These are phyloP conservation scores for Lycocerus yunnanus DNA, from an alignment of 2,888 invertebrate genomes.

Conservation along the genomic window DNA sequence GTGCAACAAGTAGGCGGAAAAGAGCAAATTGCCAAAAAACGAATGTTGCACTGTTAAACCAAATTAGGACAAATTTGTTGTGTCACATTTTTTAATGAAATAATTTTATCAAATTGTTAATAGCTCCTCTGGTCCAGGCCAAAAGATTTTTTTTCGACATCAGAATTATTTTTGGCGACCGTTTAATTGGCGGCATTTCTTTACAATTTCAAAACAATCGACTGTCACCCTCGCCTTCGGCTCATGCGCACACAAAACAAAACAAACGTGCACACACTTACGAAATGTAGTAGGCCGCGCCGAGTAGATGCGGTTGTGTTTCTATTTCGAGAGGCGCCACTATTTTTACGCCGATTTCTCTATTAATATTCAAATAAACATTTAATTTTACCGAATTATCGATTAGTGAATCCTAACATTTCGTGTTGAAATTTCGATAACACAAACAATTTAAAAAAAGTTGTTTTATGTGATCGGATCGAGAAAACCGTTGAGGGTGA, in stretches of 20 bases:
- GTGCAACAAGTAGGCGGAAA: not conserved
- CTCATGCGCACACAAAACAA: conserved; percentile 16
- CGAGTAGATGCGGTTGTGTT: conserved; percentile 6
- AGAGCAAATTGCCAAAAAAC: not conserved
- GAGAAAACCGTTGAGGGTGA: not conserved
- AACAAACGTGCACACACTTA: conserved; percentile 14
- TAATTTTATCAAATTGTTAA: not conserved
- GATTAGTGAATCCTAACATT: not conserved
- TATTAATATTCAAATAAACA: not conserved
- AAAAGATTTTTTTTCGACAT: not conserved
- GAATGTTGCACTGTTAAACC: not conserved
- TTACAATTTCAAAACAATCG: not conserved
- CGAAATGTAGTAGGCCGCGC: conserved; percentile 11
- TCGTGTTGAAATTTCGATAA: not conserved
- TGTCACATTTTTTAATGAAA: not conserved
- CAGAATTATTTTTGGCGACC: not conserved
- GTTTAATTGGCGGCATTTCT: not conserved
- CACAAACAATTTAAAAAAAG: not conserved
- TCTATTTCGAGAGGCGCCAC: not conserved
- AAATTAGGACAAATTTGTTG: not conserved
- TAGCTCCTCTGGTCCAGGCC: too few species aligned
- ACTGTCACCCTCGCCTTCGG: not conserved
- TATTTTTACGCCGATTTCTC: not conserved
- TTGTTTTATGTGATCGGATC: not conserved
- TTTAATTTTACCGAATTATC: not conserved